Conservation (phyloP, 2,888 invertebrate genomes). For the Ellobium chinense region DNA sequence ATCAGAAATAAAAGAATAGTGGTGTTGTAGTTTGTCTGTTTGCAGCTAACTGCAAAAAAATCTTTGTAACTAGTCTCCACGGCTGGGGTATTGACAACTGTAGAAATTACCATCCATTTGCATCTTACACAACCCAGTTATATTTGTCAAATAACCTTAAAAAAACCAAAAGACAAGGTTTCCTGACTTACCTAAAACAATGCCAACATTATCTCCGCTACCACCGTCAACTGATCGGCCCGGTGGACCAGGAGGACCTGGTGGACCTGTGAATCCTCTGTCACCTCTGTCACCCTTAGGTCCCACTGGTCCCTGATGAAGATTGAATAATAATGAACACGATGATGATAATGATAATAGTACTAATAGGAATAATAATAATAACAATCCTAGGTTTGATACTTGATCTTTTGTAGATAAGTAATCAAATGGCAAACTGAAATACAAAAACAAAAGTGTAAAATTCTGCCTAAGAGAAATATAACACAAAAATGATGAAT, state of each 20-base stretch:
- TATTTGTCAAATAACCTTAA: too few relatives aligned
- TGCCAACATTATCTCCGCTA: constrained; percentile 34
- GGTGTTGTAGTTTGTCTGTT: background rate
- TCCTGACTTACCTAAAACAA: constrained; percentile 14
- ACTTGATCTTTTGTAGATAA: too few relatives aligned
- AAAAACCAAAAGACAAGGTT: too few relatives aligned
- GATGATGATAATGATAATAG: too few relatives aligned
- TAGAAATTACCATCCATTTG: background rate
- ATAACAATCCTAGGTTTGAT: too few relatives aligned
- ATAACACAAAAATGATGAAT: too few relatives aligned
- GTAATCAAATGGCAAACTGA: too few relatives aligned
- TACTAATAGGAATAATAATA: too few relatives aligned
- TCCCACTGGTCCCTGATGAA: constrained; percentile 16
- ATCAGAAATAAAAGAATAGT: too few relatives aligned
- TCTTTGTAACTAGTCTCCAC: background rate
- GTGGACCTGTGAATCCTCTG: background rate
- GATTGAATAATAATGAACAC: too few relatives aligned
- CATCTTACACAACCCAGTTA: background rate
- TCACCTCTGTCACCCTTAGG: constrained; percentile 40
- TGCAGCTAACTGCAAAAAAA: background rate
- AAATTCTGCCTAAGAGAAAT: too few relatives aligned
- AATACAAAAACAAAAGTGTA: too few relatives aligned
- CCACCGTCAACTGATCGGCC: constrained; percentile 51
- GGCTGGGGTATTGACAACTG: background rate
- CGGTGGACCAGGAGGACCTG: constrained; percentile 52